Percentiles rank a stretch among this genome's conserved stretches.
phyloP scores from a whole-genome alignment of 2,113 vertebrate species.

The Phalacrocorax carbo region DNA sequence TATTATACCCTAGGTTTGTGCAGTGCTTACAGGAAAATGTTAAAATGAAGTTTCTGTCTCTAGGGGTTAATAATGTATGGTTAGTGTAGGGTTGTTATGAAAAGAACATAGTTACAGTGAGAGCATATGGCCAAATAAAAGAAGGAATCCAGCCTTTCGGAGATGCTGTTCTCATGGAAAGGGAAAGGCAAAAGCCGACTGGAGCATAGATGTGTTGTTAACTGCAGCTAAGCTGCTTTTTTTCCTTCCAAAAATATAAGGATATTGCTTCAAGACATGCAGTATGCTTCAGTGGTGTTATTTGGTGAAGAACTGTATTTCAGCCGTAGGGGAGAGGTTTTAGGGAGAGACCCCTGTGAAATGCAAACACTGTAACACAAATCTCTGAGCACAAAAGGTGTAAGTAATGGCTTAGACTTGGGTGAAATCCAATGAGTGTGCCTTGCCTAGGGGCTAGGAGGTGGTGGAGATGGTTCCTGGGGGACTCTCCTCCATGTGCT shows the following conservation, averaged over 20 bases:
- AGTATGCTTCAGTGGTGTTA: not conserved
- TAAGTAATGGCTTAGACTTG: rapidly evolving
- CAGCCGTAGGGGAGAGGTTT: not conserved
- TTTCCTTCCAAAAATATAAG: not conserved
- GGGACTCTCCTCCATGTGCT: not conserved
- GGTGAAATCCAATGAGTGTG: rapidly evolving
- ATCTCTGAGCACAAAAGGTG: not conserved
- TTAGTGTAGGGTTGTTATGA: constrained; percentile 1
- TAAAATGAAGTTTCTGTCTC: constrained; percentile 42
- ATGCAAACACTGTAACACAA: not conserved
- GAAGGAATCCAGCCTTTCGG: not conserved
- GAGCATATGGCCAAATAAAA: constrained; percentile 38
- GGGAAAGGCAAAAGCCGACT: not conserved
- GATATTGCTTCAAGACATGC: not conserved
- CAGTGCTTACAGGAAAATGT: constrained; percentile 12
- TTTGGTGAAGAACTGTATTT: not conserved
- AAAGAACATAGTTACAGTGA: constrained; percentile 33
- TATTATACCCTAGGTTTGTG: not conserved
- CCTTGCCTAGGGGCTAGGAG: not conserved
- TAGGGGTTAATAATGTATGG: constrained; percentile 18
- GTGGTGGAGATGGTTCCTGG: not conserved
- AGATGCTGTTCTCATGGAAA: constrained; percentile 24
- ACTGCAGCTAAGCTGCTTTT: not conserved
- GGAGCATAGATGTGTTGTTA: not conserved
- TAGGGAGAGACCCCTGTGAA: not conserved